These are phyloP conservation scores for Camelus bactrianus DNA, from an alignment of 2,113 vertebrate genomes.

Conservation along the genomic window DNA sequence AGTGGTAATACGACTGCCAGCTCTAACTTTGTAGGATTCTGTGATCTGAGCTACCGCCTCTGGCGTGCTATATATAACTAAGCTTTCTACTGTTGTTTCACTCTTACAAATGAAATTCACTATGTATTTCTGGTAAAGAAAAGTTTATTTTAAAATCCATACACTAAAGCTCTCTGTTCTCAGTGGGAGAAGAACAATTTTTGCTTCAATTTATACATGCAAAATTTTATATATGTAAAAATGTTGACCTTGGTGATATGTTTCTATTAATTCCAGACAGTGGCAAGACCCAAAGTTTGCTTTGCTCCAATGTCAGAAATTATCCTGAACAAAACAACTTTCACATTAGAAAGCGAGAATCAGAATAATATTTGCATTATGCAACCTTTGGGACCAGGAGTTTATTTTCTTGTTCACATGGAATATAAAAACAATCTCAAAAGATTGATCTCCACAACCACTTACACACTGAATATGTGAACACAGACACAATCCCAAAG, in stretches of 20 bases:
- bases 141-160: not conserved
- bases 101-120: not conserved
- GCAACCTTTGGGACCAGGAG: not conserved
- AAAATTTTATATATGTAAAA: not conserved
- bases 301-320: not conserved
- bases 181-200: not conserved
- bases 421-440: not conserved
- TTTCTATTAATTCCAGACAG: not conserved
- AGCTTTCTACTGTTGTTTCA: not conserved
- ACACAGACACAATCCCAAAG: not conserved
- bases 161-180: not conserved
- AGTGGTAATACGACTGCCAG: not conserved
- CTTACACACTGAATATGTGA: not conserved
- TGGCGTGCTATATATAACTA: not conserved
- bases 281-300: not conserved
- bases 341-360: not conserved
- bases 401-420: not conserved
- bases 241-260: not conserved
- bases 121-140: not conserved
- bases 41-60: not conserved
- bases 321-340: not conserved
- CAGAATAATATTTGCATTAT: not conserved
- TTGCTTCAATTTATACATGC: not conserved
- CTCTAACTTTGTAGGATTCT: not conserved
- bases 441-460: not conserved